Percentiles rank a stretch among this genome's conserved stretches.
Conservation (phyloP, 2,113 vertebrate genomes). For the Ciconia boyciana region DNA sequence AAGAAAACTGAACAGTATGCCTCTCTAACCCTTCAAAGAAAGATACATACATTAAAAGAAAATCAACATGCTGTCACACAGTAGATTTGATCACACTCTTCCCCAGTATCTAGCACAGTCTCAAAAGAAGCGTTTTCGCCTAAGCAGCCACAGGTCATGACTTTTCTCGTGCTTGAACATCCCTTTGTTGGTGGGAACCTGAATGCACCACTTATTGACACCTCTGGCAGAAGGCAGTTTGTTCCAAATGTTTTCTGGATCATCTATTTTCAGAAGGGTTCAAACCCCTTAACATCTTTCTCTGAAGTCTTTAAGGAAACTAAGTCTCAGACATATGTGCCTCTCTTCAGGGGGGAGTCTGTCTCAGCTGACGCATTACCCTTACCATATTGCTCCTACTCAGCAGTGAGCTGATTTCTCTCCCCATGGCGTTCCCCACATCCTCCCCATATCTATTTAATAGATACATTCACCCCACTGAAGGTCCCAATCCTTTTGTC, state of each 20-base stretch:
- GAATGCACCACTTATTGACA: background rate
- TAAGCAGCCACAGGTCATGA: background rate
- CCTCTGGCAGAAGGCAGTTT: background rate
- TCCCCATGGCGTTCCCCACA: background rate
- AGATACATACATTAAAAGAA: background rate
- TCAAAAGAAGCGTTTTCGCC: background rate
- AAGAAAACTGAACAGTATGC: background rate
- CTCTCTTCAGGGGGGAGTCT: background rate
- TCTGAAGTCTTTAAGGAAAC: background rate
- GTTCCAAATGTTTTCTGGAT: background rate
- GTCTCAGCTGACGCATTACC: background rate
- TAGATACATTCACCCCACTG: background rate
- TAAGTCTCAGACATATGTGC: background rate
- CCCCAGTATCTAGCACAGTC: background rate
- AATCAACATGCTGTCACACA: background rate
- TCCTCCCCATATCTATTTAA: background rate
- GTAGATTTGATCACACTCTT: background rate
- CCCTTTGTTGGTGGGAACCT: background rate
- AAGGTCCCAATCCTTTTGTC: background rate
- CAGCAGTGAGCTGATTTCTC: background rate
- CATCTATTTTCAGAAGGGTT: background rate
- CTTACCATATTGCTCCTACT: background rate
- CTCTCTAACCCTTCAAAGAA: background rate
- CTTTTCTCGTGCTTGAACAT: background rate
- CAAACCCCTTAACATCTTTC: background rate